Percentiles rank a stretch among this genome's conserved stretches.
These are phyloP conservation scores for Procambarus clarkii DNA, from an alignment of 1,140 invertebrate genomes.

Conservation along the genomic window DNA sequence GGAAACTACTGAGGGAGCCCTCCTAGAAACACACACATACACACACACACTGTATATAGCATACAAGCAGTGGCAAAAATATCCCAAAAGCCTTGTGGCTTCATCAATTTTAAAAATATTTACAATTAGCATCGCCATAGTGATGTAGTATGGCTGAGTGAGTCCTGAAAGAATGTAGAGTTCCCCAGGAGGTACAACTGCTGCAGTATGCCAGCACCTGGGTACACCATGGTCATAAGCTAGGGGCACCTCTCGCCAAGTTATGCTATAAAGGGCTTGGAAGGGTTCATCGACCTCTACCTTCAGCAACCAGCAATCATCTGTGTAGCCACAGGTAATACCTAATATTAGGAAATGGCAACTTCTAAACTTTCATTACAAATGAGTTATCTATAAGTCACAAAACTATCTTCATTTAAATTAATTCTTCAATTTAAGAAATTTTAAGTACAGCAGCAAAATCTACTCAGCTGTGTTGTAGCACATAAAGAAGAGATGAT, in stretches of 20 bases:
- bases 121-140: slow-evolving; percentile 48
- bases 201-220: slow-evolving; percentile 49
- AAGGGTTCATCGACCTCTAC: slow-evolving; percentile 17
- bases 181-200: slow-evolving; percentile 33
- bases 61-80: too few species aligned
- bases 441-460: too few species aligned
- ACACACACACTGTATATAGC: too few species aligned
- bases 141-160: slow-evolving; percentile 62
- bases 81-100: background rate
- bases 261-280: background rate
- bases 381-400: too few species aligned
- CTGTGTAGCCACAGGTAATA: slow-evolving; percentile 28
- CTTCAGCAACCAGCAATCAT: slow-evolving; percentile 61
- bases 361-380: too few species aligned
- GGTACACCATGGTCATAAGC: slow-evolving; percentile 58
- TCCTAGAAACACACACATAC: too few species aligned
- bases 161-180: slow-evolving; percentile 53
- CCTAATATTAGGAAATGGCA: background rate
- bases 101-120: slow-evolving; percentile 6
- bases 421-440: too few species aligned
- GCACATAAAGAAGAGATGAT: too few species aligned
- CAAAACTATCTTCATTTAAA: too few species aligned
- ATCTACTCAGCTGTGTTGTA: too few species aligned
- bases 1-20: too few species aligned
- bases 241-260: slow-evolving; percentile 43